Percentiles rank a stretch among this genome's conserved stretches.
Conservation (phyloP, 1,140 invertebrate species). For the Drosophila murphyi region DNA sequence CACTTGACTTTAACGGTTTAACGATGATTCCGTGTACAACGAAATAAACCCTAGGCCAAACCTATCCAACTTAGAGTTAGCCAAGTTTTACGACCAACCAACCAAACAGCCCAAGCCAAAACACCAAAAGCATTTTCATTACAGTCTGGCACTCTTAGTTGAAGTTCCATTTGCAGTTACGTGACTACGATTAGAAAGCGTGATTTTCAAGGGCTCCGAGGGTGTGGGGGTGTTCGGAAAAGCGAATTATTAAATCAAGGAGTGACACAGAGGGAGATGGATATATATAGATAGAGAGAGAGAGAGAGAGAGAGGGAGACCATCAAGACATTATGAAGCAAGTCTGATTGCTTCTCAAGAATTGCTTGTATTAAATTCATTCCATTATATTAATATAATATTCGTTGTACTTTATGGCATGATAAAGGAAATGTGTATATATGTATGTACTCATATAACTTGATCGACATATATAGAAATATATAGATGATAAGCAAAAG, state of each 20-base stretch:
- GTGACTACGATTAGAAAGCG: constrained; percentile 33
- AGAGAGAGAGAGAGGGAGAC: background rate
- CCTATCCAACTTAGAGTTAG: constrained; percentile 12
- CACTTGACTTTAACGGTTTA: constrained; percentile 35
- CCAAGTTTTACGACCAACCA: constrained; percentile 47
- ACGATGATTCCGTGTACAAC: constrained; percentile 14
- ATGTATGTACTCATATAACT: background rate
- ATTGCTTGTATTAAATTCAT: background rate
- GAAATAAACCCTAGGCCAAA: constrained; percentile 8
- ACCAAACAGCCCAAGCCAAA: constrained; percentile 5
- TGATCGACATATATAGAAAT: background rate
- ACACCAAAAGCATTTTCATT: constrained; percentile 33
- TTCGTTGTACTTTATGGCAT: background rate
- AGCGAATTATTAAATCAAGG: background rate
- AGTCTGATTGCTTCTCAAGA: background rate
- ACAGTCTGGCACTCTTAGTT: constrained; percentile 28
- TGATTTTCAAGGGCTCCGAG: too few species aligned
- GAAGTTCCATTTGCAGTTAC: constrained; percentile 43
- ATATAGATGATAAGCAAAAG: too few species aligned
- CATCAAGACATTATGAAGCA: background rate
- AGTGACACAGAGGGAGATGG: too few species aligned
- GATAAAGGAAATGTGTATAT: background rate
- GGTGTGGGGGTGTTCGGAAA: background rate
- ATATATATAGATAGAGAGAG: too few species aligned
- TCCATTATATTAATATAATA: background rate